Evolutionary conservation across 2,113 vertebrate species (phyloP), one percentile per base, ranked within the genome.

Genomic region (Emydocephalus ijimae): DNA sequence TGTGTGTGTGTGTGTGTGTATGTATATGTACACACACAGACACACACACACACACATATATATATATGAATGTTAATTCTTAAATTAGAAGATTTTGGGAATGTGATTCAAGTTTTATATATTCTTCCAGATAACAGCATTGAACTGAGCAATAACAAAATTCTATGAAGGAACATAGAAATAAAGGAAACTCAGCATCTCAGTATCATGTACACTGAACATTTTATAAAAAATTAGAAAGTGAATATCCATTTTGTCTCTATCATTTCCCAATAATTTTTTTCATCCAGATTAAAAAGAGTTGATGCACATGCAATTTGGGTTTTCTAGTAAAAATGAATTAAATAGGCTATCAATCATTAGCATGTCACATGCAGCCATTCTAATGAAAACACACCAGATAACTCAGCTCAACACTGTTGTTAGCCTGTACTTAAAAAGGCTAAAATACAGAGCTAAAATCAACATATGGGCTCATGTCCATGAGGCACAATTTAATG

Each of bases 301-400:
- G 15, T 21, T 90, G 74, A 94, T 92, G 64, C 93, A 89, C 87
- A 93, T 1, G 23, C 91, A 52, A 0, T 0, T 14, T 87, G 94
- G 87, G 50, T 92, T 64, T 56, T 92, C 86, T 54, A 95, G 34
- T 48, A 87, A 64, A 93, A 94, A 85, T 0, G 0, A 85, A 89
- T 92, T 24, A 94, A 92, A 91, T 55, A 86, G 4, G 56, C 21
- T 86, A 91, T 94, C 89, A 94, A 88, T 90, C 3, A 0, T 50
- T 92, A 34, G 74, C 45, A 92, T 81, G 92, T 34, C 88, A 93
- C 23, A 91, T 88, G 90, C 69, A 93, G 3, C 90, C 94, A 93
- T 34, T 91, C 52, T 89, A 59, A 29, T 92, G 43, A 88, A 91
- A 90, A 91, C 89, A 4, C 1, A 81, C 12, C 55, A 92, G 10